Evolutionary conservation across 2,888 invertebrate genomes (phyloP).

Genomic region (Branchinecta sandiegonensis): DNA sequence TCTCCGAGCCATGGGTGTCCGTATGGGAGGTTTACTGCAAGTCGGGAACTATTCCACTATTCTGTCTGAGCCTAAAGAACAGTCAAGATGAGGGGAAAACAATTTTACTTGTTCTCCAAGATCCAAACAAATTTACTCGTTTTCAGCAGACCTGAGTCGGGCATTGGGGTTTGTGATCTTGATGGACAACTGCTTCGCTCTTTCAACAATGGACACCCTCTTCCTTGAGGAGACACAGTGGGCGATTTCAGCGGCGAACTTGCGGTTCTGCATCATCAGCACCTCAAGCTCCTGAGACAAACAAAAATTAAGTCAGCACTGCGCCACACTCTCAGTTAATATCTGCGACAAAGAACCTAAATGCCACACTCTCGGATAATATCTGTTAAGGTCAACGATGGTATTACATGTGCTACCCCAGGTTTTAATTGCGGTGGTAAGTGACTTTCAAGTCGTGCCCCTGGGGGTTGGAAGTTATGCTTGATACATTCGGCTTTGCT

Average conservation of each 20-base stretch:
- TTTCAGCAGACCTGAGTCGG: slow-evolving; percentile 92
- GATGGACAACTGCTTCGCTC: slow-evolving; percentile 89
- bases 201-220: slow-evolving; percentile 85
- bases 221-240: slow-evolving; percentile 97
- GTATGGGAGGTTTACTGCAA: no score
- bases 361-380: no score
- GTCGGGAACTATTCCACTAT: no score
- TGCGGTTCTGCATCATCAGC: slow-evolving; percentile 95
- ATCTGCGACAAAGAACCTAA: not conserved
- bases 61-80: no score
- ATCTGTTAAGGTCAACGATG: no score
- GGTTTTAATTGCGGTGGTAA: no score
- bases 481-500: no score
- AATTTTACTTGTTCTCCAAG: slow-evolving; percentile 20
- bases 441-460: no score
- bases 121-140: slow-evolving; percentile 55
- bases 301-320: slow-evolving; percentile 5
- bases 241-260: slow-evolving; percentile 94
- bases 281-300: slow-evolving; percentile 73
- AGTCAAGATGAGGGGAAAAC: not conserved
- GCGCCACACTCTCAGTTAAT: not conserved
- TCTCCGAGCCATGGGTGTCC: no score
- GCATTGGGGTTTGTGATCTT: slow-evolving; percentile 92
- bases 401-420: no score
- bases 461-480: no score